Conservation (phyloP, 2,888 invertebrate species). For the Blera fallax region DNA sequence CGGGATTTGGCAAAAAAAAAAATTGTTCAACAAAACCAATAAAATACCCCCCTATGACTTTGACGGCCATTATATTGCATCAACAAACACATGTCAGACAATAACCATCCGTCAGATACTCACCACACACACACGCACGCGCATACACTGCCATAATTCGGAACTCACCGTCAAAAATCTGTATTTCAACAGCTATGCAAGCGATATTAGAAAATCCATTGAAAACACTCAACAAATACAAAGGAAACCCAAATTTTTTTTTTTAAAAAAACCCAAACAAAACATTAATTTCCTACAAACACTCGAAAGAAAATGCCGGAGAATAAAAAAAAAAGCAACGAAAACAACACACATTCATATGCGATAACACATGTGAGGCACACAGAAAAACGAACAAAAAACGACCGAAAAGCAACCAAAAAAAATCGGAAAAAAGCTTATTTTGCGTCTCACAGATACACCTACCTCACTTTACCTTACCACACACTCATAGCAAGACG, state of each 20-base stretch:
- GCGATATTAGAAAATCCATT: constrained; percentile 19
- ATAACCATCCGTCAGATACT: constrained; percentile 18
- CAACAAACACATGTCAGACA: constrained; percentile 41
- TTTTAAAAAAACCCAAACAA: constrained; percentile 62
- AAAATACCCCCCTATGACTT: constrained; percentile 14
- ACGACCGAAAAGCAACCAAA: too few relatives aligned
- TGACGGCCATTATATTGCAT: constrained; percentile 55
- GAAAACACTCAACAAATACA: constrained; percentile 24
- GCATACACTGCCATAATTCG: neutral
- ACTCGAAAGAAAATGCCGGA: constrained; percentile 46
- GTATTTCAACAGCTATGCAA: neutral
- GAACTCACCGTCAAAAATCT: neutral
- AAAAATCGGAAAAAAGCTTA: constrained; percentile 34
- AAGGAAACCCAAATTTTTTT: neutral
- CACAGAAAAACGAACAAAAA: too few relatives aligned
- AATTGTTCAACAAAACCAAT: neutral
- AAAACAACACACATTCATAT: constrained; percentile 16
- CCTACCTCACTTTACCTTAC: neutral
- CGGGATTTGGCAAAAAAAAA: neutral
- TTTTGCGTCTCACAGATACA: constrained; percentile 26
- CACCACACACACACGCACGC: neutral
- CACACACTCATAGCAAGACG: neutral
- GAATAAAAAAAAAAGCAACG: constrained; percentile 22
- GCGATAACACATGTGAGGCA: constrained; percentile 2
- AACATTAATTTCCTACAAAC: constrained; percentile 70